Conservation (phyloP, 2,797 vertebrate genomes). For the Chromis chromis region DNA sequence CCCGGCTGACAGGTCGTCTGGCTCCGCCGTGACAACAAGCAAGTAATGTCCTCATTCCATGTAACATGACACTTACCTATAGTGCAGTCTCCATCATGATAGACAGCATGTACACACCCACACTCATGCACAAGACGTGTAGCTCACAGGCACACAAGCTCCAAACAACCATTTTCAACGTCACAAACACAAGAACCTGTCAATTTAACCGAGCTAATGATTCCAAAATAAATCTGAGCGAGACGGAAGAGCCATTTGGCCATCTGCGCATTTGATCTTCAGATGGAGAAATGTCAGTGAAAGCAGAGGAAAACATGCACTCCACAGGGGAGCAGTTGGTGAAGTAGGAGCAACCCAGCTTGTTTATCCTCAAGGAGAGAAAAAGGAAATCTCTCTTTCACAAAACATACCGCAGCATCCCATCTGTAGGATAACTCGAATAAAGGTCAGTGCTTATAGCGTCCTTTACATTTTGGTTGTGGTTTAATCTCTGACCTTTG, state of each 20-base stretch:
- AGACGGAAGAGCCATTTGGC: conserved; percentile 41
- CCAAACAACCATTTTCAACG: not conserved
- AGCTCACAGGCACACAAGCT: conserved; percentile 6
- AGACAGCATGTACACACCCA: conserved; percentile 47
- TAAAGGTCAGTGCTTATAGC: conserved; percentile 12
- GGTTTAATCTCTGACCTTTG: not conserved
- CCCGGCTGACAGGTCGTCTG: conserved; percentile 32
- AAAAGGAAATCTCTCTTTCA: conserved; percentile 5
- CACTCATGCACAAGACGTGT: not conserved
- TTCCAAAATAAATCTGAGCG: conserved; percentile 52
- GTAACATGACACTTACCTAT: conserved; percentile 48
- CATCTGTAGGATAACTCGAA: conserved; percentile 1
- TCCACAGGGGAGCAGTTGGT: conserved; percentile 46
- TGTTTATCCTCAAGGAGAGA: conserved; percentile 37
- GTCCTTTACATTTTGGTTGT: conserved; percentile 21
- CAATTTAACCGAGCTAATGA: conserved; percentile 9
- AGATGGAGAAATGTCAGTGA: conserved; percentile 53
- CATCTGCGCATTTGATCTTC: conserved; percentile 62
- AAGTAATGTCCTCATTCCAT: conserved; percentile 29
- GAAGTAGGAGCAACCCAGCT: conserved; percentile 37
- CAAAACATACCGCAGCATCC: conserved; percentile 3
- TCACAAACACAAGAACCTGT: conserved; percentile 23
- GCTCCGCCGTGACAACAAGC: conserved; percentile 42
- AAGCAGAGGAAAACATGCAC: conserved; percentile 34
- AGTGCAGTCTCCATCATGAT: conserved; percentile 22